Conservation (phyloP, 2,797 vertebrate species). For the Simalia tracyae region DNA sequence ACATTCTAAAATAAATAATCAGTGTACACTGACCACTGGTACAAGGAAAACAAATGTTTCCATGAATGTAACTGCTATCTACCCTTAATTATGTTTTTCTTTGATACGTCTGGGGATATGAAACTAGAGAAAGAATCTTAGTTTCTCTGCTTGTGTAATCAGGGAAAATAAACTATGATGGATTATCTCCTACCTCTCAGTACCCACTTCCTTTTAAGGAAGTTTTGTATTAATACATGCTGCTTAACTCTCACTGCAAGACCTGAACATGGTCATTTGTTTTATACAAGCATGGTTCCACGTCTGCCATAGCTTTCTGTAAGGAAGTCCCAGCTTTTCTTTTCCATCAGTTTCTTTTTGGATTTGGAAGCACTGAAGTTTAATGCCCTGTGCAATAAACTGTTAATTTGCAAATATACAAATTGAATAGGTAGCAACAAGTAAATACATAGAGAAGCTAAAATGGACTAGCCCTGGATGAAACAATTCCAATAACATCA, state of each 20-base stretch:
- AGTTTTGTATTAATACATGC: slow-evolving; percentile 58
- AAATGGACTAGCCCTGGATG: not conserved
- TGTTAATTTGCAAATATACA: not conserved
- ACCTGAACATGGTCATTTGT: slow-evolving; percentile 56
- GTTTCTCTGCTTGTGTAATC: slow-evolving; percentile 21
- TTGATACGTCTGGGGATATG: slow-evolving; percentile 20
- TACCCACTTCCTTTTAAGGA: slow-evolving; percentile 53
- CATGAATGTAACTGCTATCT: not conserved
- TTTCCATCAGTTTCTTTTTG: not conserved
- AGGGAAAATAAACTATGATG: slow-evolving; percentile 3
- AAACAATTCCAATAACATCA: not conserved
- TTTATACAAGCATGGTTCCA: slow-evolving; percentile 55
- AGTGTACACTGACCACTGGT: not conserved
- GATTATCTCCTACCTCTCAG: slow-evolving; percentile 36
- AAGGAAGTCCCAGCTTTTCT: not conserved
- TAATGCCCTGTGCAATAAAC: not conserved
- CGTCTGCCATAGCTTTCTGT: slow-evolving; percentile 6
- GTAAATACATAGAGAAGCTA: not conserved
- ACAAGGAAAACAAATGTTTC: slow-evolving; percentile 21
- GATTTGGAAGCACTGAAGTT: not conserved
- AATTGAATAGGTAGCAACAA: not conserved
- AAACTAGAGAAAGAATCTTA: slow-evolving; percentile 42
- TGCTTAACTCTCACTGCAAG: slow-evolving; percentile 49
- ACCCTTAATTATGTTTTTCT: slow-evolving; percentile 37
- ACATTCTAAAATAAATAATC: not conserved